Percentiles rank a stretch among this genome's conserved stretches.
Evolutionary conservation across 92 coral and sea anemone genomes (phyloP).

Genomic region (Scolanthus callimorphus): DNA sequence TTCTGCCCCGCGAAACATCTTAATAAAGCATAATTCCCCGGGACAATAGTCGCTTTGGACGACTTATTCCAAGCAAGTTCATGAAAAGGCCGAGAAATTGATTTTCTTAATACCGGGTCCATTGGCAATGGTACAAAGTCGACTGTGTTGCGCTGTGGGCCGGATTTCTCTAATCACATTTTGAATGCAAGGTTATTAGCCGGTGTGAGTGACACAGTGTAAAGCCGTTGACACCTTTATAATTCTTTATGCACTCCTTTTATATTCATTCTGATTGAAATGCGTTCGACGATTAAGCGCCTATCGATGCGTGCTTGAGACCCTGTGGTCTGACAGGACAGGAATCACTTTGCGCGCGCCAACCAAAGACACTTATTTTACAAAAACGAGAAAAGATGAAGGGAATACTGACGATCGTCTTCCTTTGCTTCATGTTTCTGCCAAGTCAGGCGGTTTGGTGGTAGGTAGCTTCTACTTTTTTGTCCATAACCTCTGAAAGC

Average conservation of each 20-base stretch:
- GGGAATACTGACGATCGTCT: conserved; percentile 17
- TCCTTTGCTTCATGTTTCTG: conserved; percentile 42
- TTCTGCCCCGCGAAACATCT: conserved; percentile 41
- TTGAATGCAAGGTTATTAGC: conserved; percentile 68
- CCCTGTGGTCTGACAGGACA: conserved; percentile 7
- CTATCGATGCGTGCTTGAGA: conserved; percentile 13
- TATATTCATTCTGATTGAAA: conserved; percentile 59
- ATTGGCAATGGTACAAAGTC: background rate
- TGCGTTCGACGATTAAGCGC: conserved; percentile 56
- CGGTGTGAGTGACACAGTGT: conserved; percentile 67
- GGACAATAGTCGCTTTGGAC: conserved; percentile 46
- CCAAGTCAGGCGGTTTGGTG: conserved; percentile 74
- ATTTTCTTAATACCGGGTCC: conserved; percentile 20
- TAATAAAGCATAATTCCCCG: conserved; percentile 41
- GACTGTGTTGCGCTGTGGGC: conserved; percentile 8
- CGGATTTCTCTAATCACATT: conserved; percentile 56
- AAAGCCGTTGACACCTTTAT: conserved; percentile 94
- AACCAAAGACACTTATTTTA: background rate
- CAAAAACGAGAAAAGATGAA: conserved; percentile 3
- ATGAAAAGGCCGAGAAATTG: conserved; percentile 9
- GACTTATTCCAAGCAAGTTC: conserved; percentile 22
- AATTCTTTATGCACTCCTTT: conserved; percentile 74
- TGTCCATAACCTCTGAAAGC: background rate
- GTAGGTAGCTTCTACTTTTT: conserved; percentile 44
- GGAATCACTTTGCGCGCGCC: too few relatives aligned